Evolutionary conservation across 2,113 vertebrate species (phyloP).

Genomic region (Microcebus griseorufus): DNA sequence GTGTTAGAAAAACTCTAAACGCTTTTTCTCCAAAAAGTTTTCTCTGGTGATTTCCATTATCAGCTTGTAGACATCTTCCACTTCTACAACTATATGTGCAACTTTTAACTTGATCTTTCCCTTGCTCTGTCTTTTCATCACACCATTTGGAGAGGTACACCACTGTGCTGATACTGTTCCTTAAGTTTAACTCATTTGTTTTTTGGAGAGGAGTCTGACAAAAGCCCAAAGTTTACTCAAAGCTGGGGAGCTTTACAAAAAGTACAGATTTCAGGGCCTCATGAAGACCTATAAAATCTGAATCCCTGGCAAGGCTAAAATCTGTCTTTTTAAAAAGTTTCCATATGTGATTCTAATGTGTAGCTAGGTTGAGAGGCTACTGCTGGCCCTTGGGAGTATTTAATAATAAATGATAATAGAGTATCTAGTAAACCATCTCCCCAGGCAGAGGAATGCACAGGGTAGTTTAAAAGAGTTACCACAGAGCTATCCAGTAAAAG

Average conservation of each 20-base stretch:
- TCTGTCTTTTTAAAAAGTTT: background rate
- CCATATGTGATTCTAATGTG: background rate
- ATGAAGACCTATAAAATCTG: background rate
- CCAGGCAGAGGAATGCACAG: background rate
- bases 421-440: background rate
- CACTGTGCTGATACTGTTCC: background rate
- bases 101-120: background rate
- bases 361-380: background rate
- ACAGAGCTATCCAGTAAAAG: background rate
- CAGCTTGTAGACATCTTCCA: background rate
- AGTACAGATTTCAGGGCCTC: background rate
- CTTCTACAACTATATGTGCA: background rate
- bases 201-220: background rate
- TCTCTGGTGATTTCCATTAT: background rate
- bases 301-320: background rate
- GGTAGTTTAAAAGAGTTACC: background rate
- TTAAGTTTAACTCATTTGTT: background rate
- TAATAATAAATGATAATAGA: conserved; percentile 22
- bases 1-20: too few species aligned
- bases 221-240: background rate
- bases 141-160: background rate
- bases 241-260: background rate
- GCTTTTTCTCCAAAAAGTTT: too few species aligned
- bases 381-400: background rate
- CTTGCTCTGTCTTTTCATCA: background rate